Evolutionary conservation across 2,113 vertebrate genomes (phyloP).

Genomic region (Zosterops hypoxanthus): DNA sequence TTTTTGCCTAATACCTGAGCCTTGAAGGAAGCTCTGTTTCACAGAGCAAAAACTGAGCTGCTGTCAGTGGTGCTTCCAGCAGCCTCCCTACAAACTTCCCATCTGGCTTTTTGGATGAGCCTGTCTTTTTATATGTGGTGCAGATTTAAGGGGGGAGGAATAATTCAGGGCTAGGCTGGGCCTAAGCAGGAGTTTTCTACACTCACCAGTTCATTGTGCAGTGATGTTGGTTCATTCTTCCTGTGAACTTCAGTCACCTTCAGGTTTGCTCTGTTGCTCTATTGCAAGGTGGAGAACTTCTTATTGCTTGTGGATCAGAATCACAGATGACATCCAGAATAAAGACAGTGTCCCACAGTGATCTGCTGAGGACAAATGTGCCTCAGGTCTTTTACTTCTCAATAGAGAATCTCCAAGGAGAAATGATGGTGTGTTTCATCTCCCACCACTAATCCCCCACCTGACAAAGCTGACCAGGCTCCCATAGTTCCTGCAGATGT

Average conservation of each 20-base stretch:
- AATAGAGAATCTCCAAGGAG: fast-evolving
- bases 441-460: not conserved
- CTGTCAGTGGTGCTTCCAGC: not conserved
- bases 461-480: not conserved
- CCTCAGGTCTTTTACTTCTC: not conserved
- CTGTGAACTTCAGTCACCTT: not conserved
- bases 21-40: slow-evolving; percentile 47
- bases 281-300: too few relatives aligned
- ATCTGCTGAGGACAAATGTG: not conserved
- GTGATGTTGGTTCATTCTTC: not conserved
- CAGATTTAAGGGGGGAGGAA: not conserved
- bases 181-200: not conserved
- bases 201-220: not conserved
- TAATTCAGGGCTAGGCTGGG: not conserved
- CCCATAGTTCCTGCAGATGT: not conserved
- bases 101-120: not conserved
- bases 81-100: not conserved
- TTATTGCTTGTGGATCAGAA: not conserved
- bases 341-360: not conserved
- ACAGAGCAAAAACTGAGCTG: not conserved
- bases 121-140: not conserved
- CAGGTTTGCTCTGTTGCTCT: not conserved
- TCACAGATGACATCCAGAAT: not conserved
- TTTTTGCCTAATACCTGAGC: slow-evolving; percentile 59
- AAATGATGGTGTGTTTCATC: not conserved